Conservation (phyloP, 2,797 vertebrate genomes). For the Caiman crocodilus region DNA sequence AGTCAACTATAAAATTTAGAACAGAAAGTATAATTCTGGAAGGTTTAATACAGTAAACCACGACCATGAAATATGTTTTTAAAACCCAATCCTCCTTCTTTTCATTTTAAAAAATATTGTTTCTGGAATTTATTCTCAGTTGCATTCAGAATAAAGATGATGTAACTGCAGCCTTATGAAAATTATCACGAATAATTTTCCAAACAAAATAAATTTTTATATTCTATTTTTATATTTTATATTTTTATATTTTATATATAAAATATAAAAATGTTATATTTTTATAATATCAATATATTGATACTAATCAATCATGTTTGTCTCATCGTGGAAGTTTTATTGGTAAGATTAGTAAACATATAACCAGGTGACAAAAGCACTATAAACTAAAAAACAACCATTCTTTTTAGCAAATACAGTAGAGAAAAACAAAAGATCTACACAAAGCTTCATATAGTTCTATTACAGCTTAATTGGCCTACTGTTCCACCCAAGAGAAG, state of each 20-base stretch:
- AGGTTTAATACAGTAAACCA: constrained; percentile 22
- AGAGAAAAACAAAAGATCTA: constrained; percentile 28
- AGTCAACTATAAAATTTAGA: constrained; percentile 29
- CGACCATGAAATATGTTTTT: constrained; percentile 33
- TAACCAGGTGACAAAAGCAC: constrained; percentile 19
- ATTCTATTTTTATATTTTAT: too few relatives aligned
- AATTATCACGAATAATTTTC: constrained; percentile 32
- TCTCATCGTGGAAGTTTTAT: constrained; percentile 3
- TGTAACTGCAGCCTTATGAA: constrained; percentile 55
- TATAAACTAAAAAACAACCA: constrained; percentile 36
- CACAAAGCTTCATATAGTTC: background rate
- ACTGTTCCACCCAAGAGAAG: background rate
- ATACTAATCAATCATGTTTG: background rate
- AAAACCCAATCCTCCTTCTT: constrained; percentile 47
- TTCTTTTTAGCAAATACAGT: constrained; percentile 38
- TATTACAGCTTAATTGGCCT: too few relatives aligned
- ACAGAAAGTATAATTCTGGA: constrained; percentile 1
- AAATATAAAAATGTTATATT: too few relatives aligned
- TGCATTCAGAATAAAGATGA: constrained; percentile 51
- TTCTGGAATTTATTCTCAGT: constrained; percentile 54
- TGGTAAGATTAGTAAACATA: background rate
- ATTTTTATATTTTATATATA: too few relatives aligned
- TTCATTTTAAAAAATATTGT: constrained; percentile 50
- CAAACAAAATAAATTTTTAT: constrained; percentile 34
- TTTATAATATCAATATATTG: too few relatives aligned